These are phyloP conservation scores for Podiceps cristatus DNA, from an alignment of 2,113 vertebrate species.

Conservation along the genomic window DNA sequence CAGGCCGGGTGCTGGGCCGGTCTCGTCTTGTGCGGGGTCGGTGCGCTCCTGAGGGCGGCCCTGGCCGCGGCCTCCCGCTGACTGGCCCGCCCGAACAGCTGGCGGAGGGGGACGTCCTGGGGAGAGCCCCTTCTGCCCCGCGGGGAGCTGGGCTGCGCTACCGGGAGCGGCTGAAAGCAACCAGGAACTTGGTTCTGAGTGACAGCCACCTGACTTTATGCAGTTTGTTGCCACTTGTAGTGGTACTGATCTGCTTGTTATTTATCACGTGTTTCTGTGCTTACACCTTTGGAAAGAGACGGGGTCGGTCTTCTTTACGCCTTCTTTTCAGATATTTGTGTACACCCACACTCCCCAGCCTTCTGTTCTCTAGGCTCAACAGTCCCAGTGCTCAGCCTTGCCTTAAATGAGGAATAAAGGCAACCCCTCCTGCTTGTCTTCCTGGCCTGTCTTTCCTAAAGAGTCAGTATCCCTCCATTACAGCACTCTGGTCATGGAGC, in stretches of 20 bases:
- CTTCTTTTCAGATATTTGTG: not conserved
- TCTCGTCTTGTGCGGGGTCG: not conserved
- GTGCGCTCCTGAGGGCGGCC: not conserved
- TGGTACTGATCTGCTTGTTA: rapidly evolving
- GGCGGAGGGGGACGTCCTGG: rapidly evolving
- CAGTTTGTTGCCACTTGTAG: rapidly evolving
- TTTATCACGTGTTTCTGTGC: rapidly evolving
- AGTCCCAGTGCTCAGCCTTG: not conserved
- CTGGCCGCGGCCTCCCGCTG: not conserved
- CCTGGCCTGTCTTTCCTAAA: not conserved
- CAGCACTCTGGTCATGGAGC: rapidly evolving
- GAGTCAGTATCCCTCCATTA: not conserved
- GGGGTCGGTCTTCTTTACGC: rapidly evolving
- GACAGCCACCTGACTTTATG: rapidly evolving
- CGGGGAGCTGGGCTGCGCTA: not conserved
- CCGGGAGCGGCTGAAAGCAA: not conserved
- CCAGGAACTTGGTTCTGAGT: not conserved
- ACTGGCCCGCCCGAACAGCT: not conserved
- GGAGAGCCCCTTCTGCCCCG: not conserved
- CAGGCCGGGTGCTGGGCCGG: not conserved
- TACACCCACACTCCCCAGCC: rapidly evolving
- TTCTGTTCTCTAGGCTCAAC: not conserved
- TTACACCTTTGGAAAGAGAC: not conserved
- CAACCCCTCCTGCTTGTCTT: not conserved
- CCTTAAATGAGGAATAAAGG: not conserved